phyloP scores from a whole-genome alignment of 2,113 vertebrate species.

The Indicator indicator region DNA sequence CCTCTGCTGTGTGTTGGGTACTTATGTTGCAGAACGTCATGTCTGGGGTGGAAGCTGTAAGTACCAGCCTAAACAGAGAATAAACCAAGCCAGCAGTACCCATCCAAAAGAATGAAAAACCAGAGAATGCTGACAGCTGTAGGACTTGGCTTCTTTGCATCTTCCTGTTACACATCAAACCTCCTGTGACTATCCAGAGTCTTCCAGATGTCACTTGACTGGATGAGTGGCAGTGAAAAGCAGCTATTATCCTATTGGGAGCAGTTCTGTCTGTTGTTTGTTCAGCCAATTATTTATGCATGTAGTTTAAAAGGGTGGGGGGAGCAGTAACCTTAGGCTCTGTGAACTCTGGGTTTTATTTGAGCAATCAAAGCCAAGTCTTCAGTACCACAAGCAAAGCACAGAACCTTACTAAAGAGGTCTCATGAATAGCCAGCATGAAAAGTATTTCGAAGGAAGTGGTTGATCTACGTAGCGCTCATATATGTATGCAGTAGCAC shows the following conservation, averaged over 20 bases:
- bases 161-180: slow-evolving; percentile 29
- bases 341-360: neutral
- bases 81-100: slow-evolving; percentile 43
- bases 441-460: neutral
- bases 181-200: slow-evolving; percentile 52
- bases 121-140: slow-evolving; percentile 49
- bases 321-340: slow-evolving; percentile 30
- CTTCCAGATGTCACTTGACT: slow-evolving; percentile 68
- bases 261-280: slow-evolving; percentile 57
- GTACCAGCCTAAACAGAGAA: slow-evolving; percentile 47
- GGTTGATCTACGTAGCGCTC: neutral
- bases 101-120: neutral
- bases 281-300: slow-evolving; percentile 60
- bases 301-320: slow-evolving; percentile 9
- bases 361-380: slow-evolving; percentile 1
- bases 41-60: slow-evolving; percentile 10
- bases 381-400: slow-evolving; percentile 37
- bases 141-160: slow-evolving; percentile 51
- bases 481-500: neutral
- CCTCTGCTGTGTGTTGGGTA: slow-evolving; percentile 38
- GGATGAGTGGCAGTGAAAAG: slow-evolving; percentile 60
- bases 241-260: slow-evolving; percentile 48
- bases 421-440: neutral
- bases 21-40: neutral
- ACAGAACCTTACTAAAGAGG: neutral